Conservation (phyloP, 1,140 invertebrate genomes). For the Papilio glaucus region DNA sequence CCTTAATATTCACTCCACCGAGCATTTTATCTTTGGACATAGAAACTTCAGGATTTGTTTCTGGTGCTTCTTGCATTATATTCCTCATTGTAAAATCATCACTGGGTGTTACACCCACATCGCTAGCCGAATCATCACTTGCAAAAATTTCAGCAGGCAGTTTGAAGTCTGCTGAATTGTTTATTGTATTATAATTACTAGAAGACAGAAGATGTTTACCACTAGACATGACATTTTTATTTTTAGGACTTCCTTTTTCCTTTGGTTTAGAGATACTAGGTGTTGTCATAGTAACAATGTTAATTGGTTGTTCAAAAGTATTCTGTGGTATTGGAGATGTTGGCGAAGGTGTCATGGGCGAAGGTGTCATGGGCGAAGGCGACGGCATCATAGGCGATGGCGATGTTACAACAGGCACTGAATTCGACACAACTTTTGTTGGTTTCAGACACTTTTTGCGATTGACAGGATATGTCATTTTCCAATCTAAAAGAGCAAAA, state of each 20-base stretch:
- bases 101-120: conserved; percentile 54
- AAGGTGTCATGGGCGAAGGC: conserved; percentile 59
- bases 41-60: conserved; percentile 50
- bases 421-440: conserved; percentile 42
- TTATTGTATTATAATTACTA: conserved; percentile 65
- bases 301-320: conserved; percentile 50
- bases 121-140: conserved; percentile 77
- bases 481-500: conserved; percentile 55
- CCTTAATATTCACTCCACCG: conserved; percentile 75
- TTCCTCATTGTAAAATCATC: conserved; percentile 59
- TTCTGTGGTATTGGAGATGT: conserved; percentile 55
- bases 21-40: conserved; percentile 74
- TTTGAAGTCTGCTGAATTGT: conserved; percentile 70
- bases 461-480: conserved; percentile 51
- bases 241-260: conserved; percentile 43
- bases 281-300: conserved; percentile 51
- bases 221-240: conserved; percentile 46
- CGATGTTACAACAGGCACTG: conserved; percentile 58
- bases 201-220: conserved; percentile 53
- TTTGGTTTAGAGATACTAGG: conserved; percentile 59
- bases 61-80: conserved; percentile 55
- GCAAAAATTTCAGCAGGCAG: conserved; percentile 79
- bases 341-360: conserved; percentile 50
- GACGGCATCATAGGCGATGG: conserved; percentile 63
- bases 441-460: conserved; percentile 50